Percentiles rank a stretch among this genome's conserved stretches.
phyloP scores from a whole-genome alignment of 2,113 vertebrate genomes.

The Pseudolaguvia tuberculata region DNA sequence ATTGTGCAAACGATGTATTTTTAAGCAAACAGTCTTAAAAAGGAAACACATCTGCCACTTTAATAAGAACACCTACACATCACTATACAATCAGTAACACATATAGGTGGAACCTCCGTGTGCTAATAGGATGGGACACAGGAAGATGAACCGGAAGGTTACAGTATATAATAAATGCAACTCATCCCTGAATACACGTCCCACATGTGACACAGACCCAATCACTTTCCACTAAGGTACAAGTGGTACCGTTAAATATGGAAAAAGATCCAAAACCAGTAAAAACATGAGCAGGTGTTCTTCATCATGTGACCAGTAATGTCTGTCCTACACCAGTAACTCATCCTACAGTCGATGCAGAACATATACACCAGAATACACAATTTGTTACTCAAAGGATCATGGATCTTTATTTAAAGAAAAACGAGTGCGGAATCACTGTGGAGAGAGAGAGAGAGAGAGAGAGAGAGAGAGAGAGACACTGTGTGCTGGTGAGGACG shows the following conservation, averaged over 20 bases:
- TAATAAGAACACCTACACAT: too few relatives aligned
- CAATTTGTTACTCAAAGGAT: neutral
- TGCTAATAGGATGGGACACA: neutral
- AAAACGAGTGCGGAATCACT: neutral
- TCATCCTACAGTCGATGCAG: too few relatives aligned
- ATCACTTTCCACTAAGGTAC: neutral
- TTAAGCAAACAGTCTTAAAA: too few relatives aligned
- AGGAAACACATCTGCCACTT: too few relatives aligned
- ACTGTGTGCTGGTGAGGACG: constrained; percentile 3
- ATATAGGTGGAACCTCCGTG: neutral
- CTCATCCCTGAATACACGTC: too few relatives aligned
- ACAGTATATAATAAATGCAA: neutral
- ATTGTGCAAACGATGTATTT: neutral
- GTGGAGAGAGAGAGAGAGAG: too few relatives aligned
- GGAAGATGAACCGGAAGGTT: neutral
- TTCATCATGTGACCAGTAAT: neutral
- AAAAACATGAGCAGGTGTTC: neutral
- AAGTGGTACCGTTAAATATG: neutral
- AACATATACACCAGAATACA: neutral
- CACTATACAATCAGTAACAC: too few relatives aligned
- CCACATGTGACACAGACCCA: too few relatives aligned
- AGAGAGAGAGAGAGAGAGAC: too few relatives aligned
- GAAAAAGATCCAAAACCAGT: neutral
- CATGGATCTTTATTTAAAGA: constrained; percentile 3
- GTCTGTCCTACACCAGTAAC: too few relatives aligned